Evolutionary conservation across 2,113 vertebrate species (phyloP).

Genomic region (Cyprinodon brontotheroides): DNA sequence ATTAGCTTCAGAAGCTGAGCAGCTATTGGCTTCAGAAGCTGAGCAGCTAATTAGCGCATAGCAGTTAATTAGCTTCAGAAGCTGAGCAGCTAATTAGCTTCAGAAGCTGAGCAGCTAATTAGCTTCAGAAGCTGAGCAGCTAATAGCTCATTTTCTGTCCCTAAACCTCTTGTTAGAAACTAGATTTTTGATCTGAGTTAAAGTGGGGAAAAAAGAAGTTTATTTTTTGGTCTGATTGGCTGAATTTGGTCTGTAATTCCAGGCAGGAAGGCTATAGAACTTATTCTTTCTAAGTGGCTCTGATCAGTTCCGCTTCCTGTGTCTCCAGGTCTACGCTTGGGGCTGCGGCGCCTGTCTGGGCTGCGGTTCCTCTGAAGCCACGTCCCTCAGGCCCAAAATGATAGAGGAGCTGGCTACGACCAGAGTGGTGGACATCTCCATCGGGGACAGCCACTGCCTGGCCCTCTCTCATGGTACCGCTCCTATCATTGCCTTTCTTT

Average conservation of each 20-base stretch:
- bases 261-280: no score
- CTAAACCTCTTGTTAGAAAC: not conserved
- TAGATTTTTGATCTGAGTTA: not conserved
- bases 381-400: conserved; percentile 91
- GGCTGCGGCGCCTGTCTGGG: conserved; percentile 97
- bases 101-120: no score
- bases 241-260: no score
- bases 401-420: conserved; percentile 94
- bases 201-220: not conserved
- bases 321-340: conserved; percentile 91
- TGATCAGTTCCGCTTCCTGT: accelerated
- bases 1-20: no score
- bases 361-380: conserved; percentile 96
- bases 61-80: no score
- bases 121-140: not conserved
- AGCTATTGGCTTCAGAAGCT: no score
- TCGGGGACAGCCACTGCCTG: conserved; percentile 97
- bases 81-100: no score
- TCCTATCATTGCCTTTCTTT: not conserved
- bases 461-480: conserved; percentile 92
- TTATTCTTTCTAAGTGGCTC: no score
- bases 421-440: conserved; percentile 95
- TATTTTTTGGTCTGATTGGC: not conserved
- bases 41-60: no score
- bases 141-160: not conserved